Evolutionary conservation across 2,888 invertebrate species (phyloP).

Genomic region (Callyntrura guangdongensis): DNA sequence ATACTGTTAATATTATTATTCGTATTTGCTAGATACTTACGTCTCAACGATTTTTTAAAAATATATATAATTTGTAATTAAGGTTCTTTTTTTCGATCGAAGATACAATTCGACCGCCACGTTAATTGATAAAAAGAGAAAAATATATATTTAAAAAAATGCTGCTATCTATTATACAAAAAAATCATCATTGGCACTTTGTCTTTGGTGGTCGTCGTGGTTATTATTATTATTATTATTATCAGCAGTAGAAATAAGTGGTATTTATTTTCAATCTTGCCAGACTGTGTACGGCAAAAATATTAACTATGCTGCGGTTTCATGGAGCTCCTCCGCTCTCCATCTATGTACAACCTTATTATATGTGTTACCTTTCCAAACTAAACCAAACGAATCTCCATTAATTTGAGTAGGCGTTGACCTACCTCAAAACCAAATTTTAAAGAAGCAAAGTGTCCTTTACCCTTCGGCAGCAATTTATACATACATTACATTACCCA

Average conservation of each 20-base stretch:
- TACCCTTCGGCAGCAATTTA: not conserved
- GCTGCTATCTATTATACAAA: too few relatives aligned
- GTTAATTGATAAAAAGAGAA: not conserved
- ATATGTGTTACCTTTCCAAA: constrained; percentile 1
- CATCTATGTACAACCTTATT: not conserved
- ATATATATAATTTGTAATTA: not conserved
- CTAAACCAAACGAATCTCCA: constrained; percentile 20
- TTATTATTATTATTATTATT: not conserved
- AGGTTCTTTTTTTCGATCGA: not conserved
- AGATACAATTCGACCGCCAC: constrained; percentile 8
- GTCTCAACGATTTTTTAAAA: not conserved
- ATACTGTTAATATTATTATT: constrained; percentile 9
- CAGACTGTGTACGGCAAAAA: not conserved
- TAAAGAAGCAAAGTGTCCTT: not conserved
- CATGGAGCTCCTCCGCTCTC: not conserved
- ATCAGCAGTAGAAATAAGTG: not conserved
- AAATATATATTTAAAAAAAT: constrained; percentile 8
- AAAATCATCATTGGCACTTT: too few relatives aligned
- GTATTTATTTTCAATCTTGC: constrained; percentile 24
- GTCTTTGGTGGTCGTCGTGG: not conserved
- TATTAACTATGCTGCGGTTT: not conserved
- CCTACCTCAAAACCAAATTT: not conserved
- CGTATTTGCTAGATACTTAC: not conserved
- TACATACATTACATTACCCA: too few relatives aligned
- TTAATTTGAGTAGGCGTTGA: not conserved